phyloP scores from a whole-genome alignment of 1,140 invertebrate species.

The Teleogryllus occipitalis region DNA sequence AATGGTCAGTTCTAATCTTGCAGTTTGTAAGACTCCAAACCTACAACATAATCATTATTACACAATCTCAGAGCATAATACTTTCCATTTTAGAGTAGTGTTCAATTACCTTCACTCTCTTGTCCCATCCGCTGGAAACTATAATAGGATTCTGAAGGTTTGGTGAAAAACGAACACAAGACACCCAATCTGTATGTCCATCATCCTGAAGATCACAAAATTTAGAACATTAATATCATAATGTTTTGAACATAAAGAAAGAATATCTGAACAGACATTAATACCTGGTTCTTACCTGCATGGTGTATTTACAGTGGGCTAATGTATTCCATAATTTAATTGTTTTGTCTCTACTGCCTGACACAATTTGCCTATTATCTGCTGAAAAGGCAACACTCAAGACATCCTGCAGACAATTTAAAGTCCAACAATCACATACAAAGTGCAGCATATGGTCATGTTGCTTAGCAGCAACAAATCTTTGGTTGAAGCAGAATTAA shows the following conservation, averaged over 20 bases:
- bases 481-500: slow-evolving; percentile 1
- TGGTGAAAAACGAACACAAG: slow-evolving; percentile 97
- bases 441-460: neutral
- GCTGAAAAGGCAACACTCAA: slow-evolving; percentile 98
- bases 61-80: neutral
- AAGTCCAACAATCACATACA: neutral
- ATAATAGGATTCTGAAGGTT: slow-evolving; percentile 97
- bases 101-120: slow-evolving; percentile 77
- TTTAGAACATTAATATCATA: neutral
- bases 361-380: slow-evolving; percentile 99
- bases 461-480: slow-evolving; percentile 13
- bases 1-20: slow-evolving; percentile 96
- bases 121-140: slow-evolving; percentile 98
- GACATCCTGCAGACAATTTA: slow-evolving; percentile 65
- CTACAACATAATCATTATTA: slow-evolving; percentile 58
- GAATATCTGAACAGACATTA: neutral
- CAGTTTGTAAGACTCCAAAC: slow-evolving; percentile 99
- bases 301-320: slow-evolving; percentile 99
- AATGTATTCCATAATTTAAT: slow-evolving; percentile 99
- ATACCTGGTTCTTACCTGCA: slow-evolving; percentile 46
- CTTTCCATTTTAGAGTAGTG: slow-evolving; percentile 28
- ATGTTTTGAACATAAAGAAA: slow-evolving; percentile 54
- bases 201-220: slow-evolving; percentile 66
- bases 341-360: slow-evolving; percentile 95
- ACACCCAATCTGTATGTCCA: slow-evolving; percentile 97